phyloP scores from a whole-genome alignment of 1,140 invertebrate genomes.

The Mizuhopecten yessoensis region DNA sequence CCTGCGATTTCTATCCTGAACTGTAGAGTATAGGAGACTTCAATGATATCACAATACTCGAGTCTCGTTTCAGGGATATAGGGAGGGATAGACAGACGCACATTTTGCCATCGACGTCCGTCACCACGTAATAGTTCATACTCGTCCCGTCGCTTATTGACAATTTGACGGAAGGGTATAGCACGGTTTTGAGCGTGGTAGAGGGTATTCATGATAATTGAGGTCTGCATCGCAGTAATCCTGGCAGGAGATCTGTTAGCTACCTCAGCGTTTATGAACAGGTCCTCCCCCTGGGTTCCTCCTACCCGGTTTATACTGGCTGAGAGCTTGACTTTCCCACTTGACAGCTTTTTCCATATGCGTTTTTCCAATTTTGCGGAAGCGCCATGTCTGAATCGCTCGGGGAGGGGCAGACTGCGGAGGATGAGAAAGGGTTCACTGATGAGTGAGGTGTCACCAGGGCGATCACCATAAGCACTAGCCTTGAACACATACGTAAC shows the following conservation, averaged over 20 bases:
- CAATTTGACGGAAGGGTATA: slow-evolving; percentile 78
- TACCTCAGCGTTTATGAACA: slow-evolving; percentile 78
- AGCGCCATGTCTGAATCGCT: slow-evolving; percentile 55
- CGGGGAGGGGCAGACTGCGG: slow-evolving; percentile 67
- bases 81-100: slow-evolving; percentile 79
- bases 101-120: slow-evolving; percentile 80
- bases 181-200: slow-evolving; percentile 78
- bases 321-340: slow-evolving; percentile 74
- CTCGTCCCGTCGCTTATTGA: slow-evolving; percentile 81
- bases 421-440: slow-evolving; percentile 82
- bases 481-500: slow-evolving; percentile 82
- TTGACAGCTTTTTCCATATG: slow-evolving; percentile 71
- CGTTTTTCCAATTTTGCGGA: slow-evolving; percentile 63
- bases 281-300: slow-evolving; percentile 80
- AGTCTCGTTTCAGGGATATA: slow-evolving; percentile 82
- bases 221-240: slow-evolving; percentile 78
- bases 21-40: slow-evolving; percentile 79
- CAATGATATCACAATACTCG: slow-evolving; percentile 82
- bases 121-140: slow-evolving; percentile 78
- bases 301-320: slow-evolving; percentile 74
- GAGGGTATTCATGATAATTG: slow-evolving; percentile 77
- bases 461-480: slow-evolving; percentile 73
- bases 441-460: slow-evolving; percentile 75
- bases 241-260: slow-evolving; percentile 76
- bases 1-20: slow-evolving; percentile 79